Conservation (phyloP, 2,888 invertebrate species). For the Drosophila nigricruria region DNA sequence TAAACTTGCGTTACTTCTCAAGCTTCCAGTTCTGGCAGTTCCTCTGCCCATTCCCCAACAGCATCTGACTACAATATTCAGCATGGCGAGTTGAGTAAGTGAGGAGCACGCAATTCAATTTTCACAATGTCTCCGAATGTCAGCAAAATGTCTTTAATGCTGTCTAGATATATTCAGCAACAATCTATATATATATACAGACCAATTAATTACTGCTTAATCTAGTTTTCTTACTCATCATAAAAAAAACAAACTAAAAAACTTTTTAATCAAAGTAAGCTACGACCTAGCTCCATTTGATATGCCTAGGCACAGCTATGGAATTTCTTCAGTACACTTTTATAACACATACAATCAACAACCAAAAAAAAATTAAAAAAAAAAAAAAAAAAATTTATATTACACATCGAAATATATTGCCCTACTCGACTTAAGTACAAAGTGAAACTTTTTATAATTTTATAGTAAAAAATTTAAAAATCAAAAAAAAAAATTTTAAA, state of each 20-base stretch:
- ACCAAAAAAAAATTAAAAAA: background rate
- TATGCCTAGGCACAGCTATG: background rate
- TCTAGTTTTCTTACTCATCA: too few relatives aligned
- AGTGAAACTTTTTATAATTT: conserved; percentile 16
- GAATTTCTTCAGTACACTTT: background rate
- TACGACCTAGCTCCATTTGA: background rate
- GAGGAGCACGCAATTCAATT: conserved; percentile 42
- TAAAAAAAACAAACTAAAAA: background rate
- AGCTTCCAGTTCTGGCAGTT: conserved; percentile 5
- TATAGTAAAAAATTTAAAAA: background rate
- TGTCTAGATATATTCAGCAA: background rate
- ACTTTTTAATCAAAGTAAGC: background rate
- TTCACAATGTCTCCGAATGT: conserved; percentile 16
- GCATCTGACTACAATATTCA: conserved; percentile 20
- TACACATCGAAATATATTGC: too few relatives aligned
- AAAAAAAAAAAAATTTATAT: background rate
- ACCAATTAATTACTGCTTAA: too few relatives aligned
- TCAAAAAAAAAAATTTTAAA: background rate
- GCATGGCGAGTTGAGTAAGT: conserved; percentile 8
- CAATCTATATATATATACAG: too few relatives aligned
- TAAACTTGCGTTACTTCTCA: conserved; percentile 45
- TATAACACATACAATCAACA: background rate
- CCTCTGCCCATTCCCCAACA: conserved; percentile 13
- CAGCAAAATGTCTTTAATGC: background rate
- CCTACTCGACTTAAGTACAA: background rate